Evolutionary conservation across 2,888 invertebrate species (phyloP).

Genomic region (Linnaemya vulpina): DNA sequence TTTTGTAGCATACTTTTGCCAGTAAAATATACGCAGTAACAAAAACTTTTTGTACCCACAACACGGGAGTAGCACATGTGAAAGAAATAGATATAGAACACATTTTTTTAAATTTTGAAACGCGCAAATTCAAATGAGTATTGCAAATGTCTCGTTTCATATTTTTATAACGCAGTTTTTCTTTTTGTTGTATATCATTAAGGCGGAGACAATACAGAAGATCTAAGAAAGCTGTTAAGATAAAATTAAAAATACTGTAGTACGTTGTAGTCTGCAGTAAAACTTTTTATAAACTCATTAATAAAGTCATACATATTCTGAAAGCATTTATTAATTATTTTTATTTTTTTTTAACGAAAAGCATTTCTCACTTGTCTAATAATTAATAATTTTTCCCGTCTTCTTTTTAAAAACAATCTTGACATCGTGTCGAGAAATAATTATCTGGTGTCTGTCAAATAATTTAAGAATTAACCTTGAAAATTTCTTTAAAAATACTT

Average conservation of each 20-base stretch:
- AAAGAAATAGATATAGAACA: neutral
- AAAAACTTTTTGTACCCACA: neutral
- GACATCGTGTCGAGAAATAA: slow-evolving; percentile 29
- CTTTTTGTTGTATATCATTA: too few species aligned
- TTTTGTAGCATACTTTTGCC: neutral
- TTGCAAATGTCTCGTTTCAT: too few species aligned
- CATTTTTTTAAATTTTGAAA: neutral
- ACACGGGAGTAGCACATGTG: neutral
- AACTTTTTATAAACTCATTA: neutral
- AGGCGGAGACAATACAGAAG: too few species aligned
- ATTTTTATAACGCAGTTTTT: too few species aligned
- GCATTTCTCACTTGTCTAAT: neutral
- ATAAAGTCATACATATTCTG: neutral
- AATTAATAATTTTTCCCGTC: neutral
- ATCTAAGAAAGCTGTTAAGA: neutral
- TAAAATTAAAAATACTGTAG: neutral
- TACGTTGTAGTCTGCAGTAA: neutral
- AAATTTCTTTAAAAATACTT: slow-evolving; percentile 29
- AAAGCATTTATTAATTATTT: too few species aligned
- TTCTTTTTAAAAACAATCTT: slow-evolving; percentile 11
- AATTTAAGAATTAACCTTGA: slow-evolving; percentile 48
- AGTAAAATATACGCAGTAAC: neutral
- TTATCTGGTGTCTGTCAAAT: slow-evolving; percentile 32
- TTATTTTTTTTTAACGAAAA: too few species aligned
- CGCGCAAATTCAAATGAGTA: neutral